Base-by-base conservation (phyloP, 2,113 vertebrate genomes). In the Stegostoma tigrinum region DNA sequence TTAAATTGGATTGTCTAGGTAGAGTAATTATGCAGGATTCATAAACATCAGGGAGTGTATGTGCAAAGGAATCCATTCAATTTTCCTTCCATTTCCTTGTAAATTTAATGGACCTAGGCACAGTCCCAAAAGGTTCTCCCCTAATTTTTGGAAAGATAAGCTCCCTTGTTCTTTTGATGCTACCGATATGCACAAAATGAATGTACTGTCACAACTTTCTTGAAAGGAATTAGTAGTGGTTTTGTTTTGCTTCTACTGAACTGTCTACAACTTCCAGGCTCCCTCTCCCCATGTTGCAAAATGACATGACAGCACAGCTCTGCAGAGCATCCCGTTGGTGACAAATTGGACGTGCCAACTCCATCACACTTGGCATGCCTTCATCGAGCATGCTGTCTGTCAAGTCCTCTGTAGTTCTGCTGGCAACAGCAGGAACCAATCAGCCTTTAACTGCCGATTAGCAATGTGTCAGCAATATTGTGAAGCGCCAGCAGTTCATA, bases 381-480 rank as follows among this genome's bases (percentile, higher is more conserved):
- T 95, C 93, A 95, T 95, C 93, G 55, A 95, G 93, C 42, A 30
- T 30, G 64, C 66, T 95, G 93, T 30, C 93, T 48, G 24, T 72
- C 93, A 30, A 19, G 66, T 48, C 38, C 61, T 68, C 42, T 72
- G 23, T 42, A 30, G n/a, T 2, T n/a, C 67, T 70, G 42, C 70
- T 23, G 45, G 21, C 24, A 95, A 61, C 89, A 93, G 55, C 34
- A 67, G 42, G 66, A 95, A 23, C 55, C 93, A 70, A 14, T 95
- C 93, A 45, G 93, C n/a, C 93, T 95, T 67, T 95, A 48, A 95
- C 67, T 95, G 93, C 67, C 67, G 66, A 95, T 95, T 95, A 95
- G 93, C 66, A 27, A 19, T 72, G 93, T 95, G 67, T 70, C 67
- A 15, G 93, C 64, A 42, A 70, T 12, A 95, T 95, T 24, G n/a